Evolutionary conservation across 2,888 invertebrate genomes (phyloP).

Genomic region (Mimachlamys varia): DNA sequence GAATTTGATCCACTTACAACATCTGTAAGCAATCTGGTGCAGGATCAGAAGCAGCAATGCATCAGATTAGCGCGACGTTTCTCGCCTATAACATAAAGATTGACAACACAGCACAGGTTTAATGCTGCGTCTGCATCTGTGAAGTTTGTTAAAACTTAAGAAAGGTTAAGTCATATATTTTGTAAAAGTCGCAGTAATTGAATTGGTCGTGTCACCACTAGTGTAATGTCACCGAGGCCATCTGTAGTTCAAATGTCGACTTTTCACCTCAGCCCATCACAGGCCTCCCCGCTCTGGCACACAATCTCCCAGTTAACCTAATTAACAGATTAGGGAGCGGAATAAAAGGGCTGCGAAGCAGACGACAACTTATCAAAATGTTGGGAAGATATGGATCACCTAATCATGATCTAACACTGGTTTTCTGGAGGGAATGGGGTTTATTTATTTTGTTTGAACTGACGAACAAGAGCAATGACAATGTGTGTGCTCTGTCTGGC

Average conservation of each 20-base stretch:
- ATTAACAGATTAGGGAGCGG: neutral
- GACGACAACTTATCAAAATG: constrained; percentile 33
- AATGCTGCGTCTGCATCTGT: neutral
- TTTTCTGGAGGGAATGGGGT: constrained; percentile 14
- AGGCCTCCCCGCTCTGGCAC: neutral
- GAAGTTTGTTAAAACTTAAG: constrained; percentile 12
- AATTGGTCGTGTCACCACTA: neutral
- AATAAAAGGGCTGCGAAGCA: constrained; percentile 26
- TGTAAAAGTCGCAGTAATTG: constrained; percentile 1
- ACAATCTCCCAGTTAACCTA: neutral
- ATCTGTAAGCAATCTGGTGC: constrained; percentile 23
- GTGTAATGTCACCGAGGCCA: neutral
- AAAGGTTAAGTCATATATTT: constrained; percentile 31
- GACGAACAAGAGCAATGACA: constrained; percentile 20
- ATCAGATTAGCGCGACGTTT: neutral
- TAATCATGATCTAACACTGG: constrained; percentile 22
- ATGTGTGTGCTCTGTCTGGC: constrained; percentile 16
- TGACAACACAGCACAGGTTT: neutral
- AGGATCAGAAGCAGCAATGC: neutral
- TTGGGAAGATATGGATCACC: constrained; percentile 20
- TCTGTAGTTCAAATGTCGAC: constrained; percentile 36
- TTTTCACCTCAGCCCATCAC: constrained; percentile 31
- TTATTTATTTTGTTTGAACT: constrained; percentile 8
- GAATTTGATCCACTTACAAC: neutral
- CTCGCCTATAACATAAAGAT: constrained; percentile 12